These are phyloP conservation scores for Agelas oroides DNA, from an alignment of 37 sponge, comb jelly and placozoan genomes.

Conservation along the genomic window DNA sequence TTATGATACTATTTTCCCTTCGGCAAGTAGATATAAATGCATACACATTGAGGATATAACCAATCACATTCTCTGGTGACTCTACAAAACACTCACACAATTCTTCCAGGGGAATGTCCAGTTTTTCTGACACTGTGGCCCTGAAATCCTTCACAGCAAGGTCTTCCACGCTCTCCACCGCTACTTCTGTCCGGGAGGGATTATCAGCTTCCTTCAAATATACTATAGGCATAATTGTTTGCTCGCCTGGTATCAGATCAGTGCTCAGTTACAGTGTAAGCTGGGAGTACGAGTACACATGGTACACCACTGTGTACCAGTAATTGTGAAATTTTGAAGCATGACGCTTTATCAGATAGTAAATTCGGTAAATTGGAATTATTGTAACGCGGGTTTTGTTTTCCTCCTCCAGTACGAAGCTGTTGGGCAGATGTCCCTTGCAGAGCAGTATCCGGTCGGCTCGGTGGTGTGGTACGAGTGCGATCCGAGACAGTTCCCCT, in stretches of 20 bases:
- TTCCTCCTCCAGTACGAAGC: not conserved
- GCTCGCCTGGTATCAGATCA: too few species aligned
- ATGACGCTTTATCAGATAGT: too few species aligned
- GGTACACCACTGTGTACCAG: not conserved
- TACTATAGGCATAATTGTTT: not conserved
- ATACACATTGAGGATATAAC: too few species aligned
- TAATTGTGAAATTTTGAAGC: too few species aligned
- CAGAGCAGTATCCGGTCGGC: not conserved
- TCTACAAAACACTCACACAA: slow-evolving; percentile 32
- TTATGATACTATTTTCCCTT: too few species aligned
- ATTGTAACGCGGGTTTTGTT: not conserved
- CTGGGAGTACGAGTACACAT: not conserved
- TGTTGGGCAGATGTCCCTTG: not conserved
- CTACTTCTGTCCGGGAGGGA: not conserved
- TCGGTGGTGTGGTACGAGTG: slow-evolving; percentile 20
- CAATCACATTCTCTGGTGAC: too few species aligned
- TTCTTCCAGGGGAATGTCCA: slow-evolving; percentile 7
- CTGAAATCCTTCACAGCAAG: slow-evolving; percentile 13
- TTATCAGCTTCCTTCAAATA: slow-evolving; percentile 3
- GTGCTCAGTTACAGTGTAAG: not conserved
- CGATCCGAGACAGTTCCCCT: not conserved
- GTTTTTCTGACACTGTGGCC: not conserved
- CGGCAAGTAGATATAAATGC: too few species aligned
- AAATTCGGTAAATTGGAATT: too few species aligned
- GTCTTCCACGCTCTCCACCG: not conserved